phyloP scores from a whole-genome alignment of 2,888 invertebrate species.

The Pegoplata infirma region DNA sequence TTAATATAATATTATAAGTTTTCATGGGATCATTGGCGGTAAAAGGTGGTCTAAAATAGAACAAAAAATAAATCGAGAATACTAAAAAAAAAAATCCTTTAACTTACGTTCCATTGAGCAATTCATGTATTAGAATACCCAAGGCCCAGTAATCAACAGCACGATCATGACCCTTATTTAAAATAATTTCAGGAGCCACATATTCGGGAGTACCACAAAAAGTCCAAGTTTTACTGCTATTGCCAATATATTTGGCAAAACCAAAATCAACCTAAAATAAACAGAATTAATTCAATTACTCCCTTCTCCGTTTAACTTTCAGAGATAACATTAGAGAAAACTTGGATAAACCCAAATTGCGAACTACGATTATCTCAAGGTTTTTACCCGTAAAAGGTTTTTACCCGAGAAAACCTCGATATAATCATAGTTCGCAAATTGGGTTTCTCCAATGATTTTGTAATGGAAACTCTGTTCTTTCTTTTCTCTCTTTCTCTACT shows the following conservation, averaged over 20 bases:
- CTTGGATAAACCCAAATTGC: too few species aligned
- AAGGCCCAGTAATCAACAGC: constrained; percentile 97
- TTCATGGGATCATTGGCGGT: constrained; percentile 95
- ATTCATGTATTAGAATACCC: constrained; percentile 92
- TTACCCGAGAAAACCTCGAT: too few species aligned
- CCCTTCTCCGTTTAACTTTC: too few species aligned
- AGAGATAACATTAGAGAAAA: too few species aligned
- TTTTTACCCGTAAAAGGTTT: too few species aligned
- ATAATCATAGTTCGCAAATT: too few species aligned
- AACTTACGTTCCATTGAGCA: constrained; percentile 89
- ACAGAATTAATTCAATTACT: not conserved
- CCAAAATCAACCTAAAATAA: constrained; percentile 90
- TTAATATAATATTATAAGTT: constrained; percentile 94
- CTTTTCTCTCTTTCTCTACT: constrained; percentile 61
- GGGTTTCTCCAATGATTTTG: too few species aligned
- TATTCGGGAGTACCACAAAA: constrained; percentile 98
- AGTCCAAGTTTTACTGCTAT: constrained; percentile 93
- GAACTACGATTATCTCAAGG: too few species aligned
- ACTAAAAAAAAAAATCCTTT: not conserved
- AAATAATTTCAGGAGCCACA: constrained; percentile 93
- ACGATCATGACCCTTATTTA: constrained; percentile 87
- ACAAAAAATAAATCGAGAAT: not conserved
- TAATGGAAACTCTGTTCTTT: not conserved
- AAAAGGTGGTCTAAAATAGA: constrained; percentile 85
- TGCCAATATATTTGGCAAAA: constrained; percentile 91